A percentile compares a stretch with the other conserved stretches of the same genome.
phyloP scores from a whole-genome alignment of 2,888 invertebrate genomes.

The Pycnomerus fuliginosus region DNA sequence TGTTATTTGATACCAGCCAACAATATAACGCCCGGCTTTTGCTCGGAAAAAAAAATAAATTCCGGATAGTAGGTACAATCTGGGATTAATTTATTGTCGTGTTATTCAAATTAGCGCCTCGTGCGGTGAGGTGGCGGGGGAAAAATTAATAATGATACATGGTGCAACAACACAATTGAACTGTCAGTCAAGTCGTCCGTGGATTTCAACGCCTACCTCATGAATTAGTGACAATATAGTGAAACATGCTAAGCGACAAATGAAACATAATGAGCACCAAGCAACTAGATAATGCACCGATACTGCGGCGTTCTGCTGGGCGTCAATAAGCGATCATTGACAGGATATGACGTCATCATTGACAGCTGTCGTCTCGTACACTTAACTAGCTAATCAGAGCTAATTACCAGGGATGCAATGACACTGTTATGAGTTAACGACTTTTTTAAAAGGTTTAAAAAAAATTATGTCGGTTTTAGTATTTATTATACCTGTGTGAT shows the following conservation, averaged over 20 bases:
- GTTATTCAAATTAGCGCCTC: constrained; percentile 5
- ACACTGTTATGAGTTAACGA: too few relatives aligned
- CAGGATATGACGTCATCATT: constrained; percentile 49
- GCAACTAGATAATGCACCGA: constrained; percentile 22
- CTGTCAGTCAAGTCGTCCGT: constrained; percentile 13
- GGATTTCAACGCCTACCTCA: constrained; percentile 21
- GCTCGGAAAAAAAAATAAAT: too few relatives aligned
- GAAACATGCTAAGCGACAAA: constrained; percentile 19
- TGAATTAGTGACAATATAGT: constrained; percentile 19
- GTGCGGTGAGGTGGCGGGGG: background rate
- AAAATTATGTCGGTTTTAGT: too few relatives aligned
- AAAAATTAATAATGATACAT: constrained; percentile 6
- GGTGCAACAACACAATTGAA: constrained; percentile 10
- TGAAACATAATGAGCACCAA: constrained; percentile 21
- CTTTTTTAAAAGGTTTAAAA: too few relatives aligned
- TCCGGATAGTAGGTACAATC: too few relatives aligned
- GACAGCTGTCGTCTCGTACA: constrained; percentile 48
- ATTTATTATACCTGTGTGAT: too few relatives aligned
- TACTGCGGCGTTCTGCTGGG: constrained; percentile 23
- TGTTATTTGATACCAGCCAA: constrained; percentile 40
- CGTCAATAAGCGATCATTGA: constrained; percentile 49
- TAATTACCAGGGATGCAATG: too few relatives aligned
- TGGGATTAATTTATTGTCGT: background rate
- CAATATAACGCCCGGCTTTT: background rate
- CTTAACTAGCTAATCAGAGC: too few relatives aligned